Evolutionary conservation across 2,888 invertebrate genomes (phyloP), one percentile per base, ranked within the genome.

Genomic region (Drosophila hamatofila): DNA sequence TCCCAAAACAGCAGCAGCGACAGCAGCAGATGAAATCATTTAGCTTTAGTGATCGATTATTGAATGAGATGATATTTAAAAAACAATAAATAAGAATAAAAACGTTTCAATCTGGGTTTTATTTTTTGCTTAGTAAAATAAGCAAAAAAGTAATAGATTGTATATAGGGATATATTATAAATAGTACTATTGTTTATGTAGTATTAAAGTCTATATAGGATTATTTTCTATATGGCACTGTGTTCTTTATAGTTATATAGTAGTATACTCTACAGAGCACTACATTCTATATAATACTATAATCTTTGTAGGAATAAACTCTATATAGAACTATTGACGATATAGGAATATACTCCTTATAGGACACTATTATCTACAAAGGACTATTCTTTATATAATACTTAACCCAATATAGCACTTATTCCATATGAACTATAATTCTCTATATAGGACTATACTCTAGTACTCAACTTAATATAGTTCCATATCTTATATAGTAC

Each of bases 11-110:
- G 49, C 39, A 39, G 35, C 78, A 58, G 30, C 21, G 18, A 23
- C 64, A 63, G 49, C 42, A 33, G n/a, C 55, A 58, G 49, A 75
- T 75, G 61, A 72, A 78, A 80, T 61, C 72, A 72, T 72, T 69
- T 80, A 80, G 78, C 30, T 35, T 80, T 80, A 78, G 77, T 73
- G 65, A 69, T 64, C 61, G 72, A 75, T 78, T 75, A 80, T 68
- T 76, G 78, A 65, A 80, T 23, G 37, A 62, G 62, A 72, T 67
- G 63, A 65, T 82, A 83, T 71, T 68, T 58, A 79, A 75, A 75
- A 81, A 78, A 48, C 69, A 75, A 79, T 75, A 70, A 75, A 76
- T 51, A 72, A 82, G 58, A 68, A 71, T 35, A 35, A 52, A 71
- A 71, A 48, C 64, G 57, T 66, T 64, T 69, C 46, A 18, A 18